A percentile compares a stretch with the other conserved stretches of the same genome.
phyloP scores from a whole-genome alignment of 2,888 invertebrate genomes.

The Meteorus colon region DNA sequence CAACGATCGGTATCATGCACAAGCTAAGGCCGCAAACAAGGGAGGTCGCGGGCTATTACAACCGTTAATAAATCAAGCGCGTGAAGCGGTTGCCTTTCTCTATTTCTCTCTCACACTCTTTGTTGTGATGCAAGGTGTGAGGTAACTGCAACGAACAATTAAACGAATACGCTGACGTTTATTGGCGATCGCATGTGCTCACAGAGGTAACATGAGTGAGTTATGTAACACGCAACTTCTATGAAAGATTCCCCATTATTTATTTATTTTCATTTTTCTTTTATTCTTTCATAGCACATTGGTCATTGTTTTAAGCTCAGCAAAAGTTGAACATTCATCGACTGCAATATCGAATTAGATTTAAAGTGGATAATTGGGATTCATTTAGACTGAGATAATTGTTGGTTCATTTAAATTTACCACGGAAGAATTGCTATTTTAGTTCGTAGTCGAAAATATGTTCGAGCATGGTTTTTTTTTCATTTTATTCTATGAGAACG shows the following conservation, averaged over 20 bases:
- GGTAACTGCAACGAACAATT: conserved; percentile 44
- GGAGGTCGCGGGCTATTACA: conserved; percentile 57
- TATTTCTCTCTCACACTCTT: conserved; percentile 37
- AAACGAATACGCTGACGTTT: conserved; percentile 53
- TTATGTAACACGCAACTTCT: conserved; percentile 41
- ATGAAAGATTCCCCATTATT: conserved; percentile 10
- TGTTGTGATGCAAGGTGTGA: conserved; percentile 29
- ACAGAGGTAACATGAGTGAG: conserved; percentile 28
- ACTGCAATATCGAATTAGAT: too few species aligned
- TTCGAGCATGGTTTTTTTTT: not conserved
- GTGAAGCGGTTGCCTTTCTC: conserved; percentile 38
- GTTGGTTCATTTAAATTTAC: too few species aligned
- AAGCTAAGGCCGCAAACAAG: conserved; percentile 46
- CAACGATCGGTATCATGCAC: conserved; percentile 42
- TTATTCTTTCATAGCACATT: not conserved
- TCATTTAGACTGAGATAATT: too few species aligned
- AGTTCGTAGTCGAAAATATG: too few species aligned
- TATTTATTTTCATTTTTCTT: conserved; percentile 37
- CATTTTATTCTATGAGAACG: too few species aligned
- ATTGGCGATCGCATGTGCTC: conserved; percentile 47
- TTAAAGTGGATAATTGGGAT: too few species aligned
- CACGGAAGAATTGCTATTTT: too few species aligned
- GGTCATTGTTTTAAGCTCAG: not conserved
- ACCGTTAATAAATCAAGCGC: conserved; percentile 65
- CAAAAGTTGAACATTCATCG: not conserved